Base-by-base conservation (phyloP, 2,888 invertebrate genomes). In the Leucophenga montana region DNA sequence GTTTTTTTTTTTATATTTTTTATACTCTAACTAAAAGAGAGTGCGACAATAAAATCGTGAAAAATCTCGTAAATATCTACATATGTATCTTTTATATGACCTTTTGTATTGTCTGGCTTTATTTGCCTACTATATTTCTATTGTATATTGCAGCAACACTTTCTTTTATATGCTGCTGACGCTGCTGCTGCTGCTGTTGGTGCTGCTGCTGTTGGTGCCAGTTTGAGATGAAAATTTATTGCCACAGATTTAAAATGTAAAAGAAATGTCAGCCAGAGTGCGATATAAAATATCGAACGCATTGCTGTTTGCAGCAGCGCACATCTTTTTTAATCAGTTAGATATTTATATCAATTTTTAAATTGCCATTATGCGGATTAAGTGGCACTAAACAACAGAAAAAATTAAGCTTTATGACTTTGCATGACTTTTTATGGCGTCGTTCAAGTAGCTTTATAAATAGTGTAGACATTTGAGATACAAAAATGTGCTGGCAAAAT, bases 161-260 rank as follows among this genome's bases (percentile, higher is more conserved):
- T 57, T n/a, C 27, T 33, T 27, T 33, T n/a, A 57, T 57, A 27
- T 31, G 57, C 8, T 57, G 27, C 27, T 22, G 20, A 6, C 22
- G 20, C 27, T 57, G 8, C 33, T 33, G 33, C 33, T 33, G 39
- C 39, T 39, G 5, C 11, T 39, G 31, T 8, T 31, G 22, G 13
- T 57, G 22, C 31, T 57, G 9, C 39, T 39, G 39, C 39, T 39
- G 39, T 11, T 39, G 39, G 3, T 31, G n/a, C 27, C 27, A 18
- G 8, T 57, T 27, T 57, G 31, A 57, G 31, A 27, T 57, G 57
- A 33, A 57, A 57, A 57, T 57, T 57, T 57, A 57, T 57, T 57
- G 57, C 14, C 57, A 57, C 31, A 31, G 57, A 31, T 57, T 57
- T 54, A 18, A 22, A 39, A 39, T 39, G 39, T 39, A 39, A 39